phyloP scores from a whole-genome alignment of 2,113 vertebrate genomes.

The Ivindomyrus marchei region DNA sequence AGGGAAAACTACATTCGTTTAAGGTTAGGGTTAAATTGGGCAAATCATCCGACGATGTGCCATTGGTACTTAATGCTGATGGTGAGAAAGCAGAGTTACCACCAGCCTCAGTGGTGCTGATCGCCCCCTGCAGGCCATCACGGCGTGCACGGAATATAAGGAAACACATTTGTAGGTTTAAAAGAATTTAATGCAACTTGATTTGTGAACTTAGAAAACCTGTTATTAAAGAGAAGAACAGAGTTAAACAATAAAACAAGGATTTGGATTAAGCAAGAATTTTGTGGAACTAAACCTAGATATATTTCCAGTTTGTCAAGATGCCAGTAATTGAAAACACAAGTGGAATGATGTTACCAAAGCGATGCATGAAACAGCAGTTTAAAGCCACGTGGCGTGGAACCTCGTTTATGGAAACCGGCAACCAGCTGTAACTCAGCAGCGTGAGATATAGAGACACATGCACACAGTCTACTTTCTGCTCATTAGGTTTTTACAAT shows the following conservation, averaged over 20 bases:
- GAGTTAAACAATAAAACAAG: background rate
- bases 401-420: background rate
- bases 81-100: background rate
- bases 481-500: background rate
- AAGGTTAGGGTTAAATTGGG: background rate
- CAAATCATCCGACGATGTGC: background rate
- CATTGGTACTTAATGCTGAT: background rate
- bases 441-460: background rate
- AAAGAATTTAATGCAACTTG: background rate
- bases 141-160: background rate
- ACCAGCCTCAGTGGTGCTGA: background rate
- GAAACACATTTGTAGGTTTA: background rate
- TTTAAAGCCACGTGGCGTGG: background rate
- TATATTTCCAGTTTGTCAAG: background rate
- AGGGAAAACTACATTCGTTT: background rate
- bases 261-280: background rate
- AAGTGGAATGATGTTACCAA: conserved; percentile 47
- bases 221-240: background rate
- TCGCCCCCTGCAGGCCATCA: background rate
- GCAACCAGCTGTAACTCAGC: background rate
- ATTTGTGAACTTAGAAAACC: background rate
- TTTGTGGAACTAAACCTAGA: background rate
- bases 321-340: conserved; percentile 39
- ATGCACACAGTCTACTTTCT: background rate
- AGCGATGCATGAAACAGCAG: conserved; percentile 39